phyloP scores from a whole-genome alignment of 2,113 vertebrate genomes.

The Neolamprologus hecqui region DNA sequence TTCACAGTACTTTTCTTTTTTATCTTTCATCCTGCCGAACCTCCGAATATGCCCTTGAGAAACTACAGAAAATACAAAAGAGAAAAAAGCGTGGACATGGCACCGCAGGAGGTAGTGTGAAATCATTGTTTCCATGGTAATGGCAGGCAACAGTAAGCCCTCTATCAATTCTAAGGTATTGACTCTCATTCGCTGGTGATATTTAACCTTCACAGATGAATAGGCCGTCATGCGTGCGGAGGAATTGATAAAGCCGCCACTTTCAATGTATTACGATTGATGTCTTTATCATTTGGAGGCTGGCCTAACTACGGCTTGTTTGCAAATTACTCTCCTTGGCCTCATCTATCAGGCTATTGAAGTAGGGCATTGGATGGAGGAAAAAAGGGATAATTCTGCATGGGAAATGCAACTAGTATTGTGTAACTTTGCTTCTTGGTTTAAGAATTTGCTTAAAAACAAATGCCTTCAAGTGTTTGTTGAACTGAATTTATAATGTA shows the following conservation, averaged over 20 bases:
- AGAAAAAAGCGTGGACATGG: not conserved
- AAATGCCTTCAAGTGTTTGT: not conserved
- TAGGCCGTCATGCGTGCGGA: constrained; percentile 19
- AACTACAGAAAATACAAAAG: constrained; percentile 22
- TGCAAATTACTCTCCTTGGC: constrained; percentile 39
- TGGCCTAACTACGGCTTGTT: constrained; percentile 25
- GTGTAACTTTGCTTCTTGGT: not conserved
- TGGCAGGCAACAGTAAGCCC: constrained; percentile 54
- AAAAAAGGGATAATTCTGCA: not conserved
- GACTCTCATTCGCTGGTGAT: constrained; percentile 63
- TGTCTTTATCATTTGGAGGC: constrained; percentile 58
- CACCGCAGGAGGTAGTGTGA: constrained; percentile 24
- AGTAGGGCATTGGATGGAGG: not conserved
- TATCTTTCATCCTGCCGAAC: constrained; percentile 41
- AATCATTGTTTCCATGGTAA: constrained; percentile 70
- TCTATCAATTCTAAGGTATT: constrained; percentile 67
- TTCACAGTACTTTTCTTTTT: constrained; percentile 25
- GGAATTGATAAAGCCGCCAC: constrained; percentile 56
- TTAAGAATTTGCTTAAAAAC: not conserved
- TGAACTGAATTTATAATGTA: not conserved
- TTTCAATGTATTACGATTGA: constrained; percentile 52
- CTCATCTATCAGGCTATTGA: constrained; percentile 42
- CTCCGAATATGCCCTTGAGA: constrained; percentile 60
- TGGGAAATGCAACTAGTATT: not conserved
- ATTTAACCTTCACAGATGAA: constrained; percentile 70